Conservation (phyloP, 1,140 invertebrate genomes). For the Heliconius nattereri region DNA sequence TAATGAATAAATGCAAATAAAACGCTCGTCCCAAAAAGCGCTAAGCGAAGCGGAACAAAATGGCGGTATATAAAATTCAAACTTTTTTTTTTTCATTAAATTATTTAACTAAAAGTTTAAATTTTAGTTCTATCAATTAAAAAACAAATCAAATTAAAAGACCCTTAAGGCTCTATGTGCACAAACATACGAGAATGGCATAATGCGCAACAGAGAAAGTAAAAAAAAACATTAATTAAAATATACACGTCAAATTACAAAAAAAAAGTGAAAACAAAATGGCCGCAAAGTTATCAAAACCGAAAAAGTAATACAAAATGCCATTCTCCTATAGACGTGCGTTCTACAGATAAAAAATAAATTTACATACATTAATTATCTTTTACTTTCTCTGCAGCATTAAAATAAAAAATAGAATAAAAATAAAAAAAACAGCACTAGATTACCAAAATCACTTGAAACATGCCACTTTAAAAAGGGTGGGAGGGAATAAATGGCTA, state of each 20-base stretch:
- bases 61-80: constrained; percentile 21
- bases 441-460: constrained; percentile 35
- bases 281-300: constrained; percentile 21
- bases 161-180: constrained; percentile 34
- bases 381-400: constrained; percentile 76
- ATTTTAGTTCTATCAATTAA: constrained; percentile 13
- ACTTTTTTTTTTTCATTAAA: constrained; percentile 22
- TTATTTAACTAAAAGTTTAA: constrained; percentile 16
- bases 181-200: constrained; percentile 55
- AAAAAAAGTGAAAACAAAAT: not conserved
- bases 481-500: constrained; percentile 37
- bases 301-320: constrained; percentile 45
- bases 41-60: constrained; percentile 42
- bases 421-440: constrained; percentile 36
- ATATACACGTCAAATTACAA: constrained; percentile 33
- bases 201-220: constrained; percentile 65
- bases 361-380: constrained; percentile 56
- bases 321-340: constrained; percentile 55
- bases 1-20: constrained; percentile 30
- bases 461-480: constrained; percentile 51
- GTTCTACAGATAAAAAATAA: constrained; percentile 35
- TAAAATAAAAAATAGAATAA: constrained; percentile 44
- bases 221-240: constrained; percentile 40
- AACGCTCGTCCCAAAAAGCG: constrained; percentile 52
- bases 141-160: constrained; percentile 1